Base-by-base conservation (phyloP, 2,113 vertebrate genomes). In the Istiophorus platypterus region DNA sequence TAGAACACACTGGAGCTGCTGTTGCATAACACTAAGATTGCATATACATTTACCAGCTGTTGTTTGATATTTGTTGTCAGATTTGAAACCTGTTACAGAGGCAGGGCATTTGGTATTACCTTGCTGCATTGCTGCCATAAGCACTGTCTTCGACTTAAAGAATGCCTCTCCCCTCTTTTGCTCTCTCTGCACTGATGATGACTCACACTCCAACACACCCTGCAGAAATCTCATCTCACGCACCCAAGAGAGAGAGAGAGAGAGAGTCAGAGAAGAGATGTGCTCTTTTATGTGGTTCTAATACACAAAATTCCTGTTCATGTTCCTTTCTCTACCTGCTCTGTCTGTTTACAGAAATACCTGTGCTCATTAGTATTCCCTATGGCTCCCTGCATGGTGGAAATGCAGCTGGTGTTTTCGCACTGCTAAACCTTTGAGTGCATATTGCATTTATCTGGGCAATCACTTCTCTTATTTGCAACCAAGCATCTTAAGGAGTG, bases 191-290 rank as follows among this genome's bases (percentile, higher is more conserved):
- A 88, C 89, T 84, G 90, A 80, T 87, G 94, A 94, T 95, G 94
- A 95, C 94, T 95, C 94, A 95, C 89, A 91, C 91, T 89, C 85
- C 73, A 93, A 90, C 90, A 93, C 89, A 84, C 91, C 92, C 92
- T 94, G 92, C 91, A 93, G 92, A 94, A 92, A 91, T 87, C 86
- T 87, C 80, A 80, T 89, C 85, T 88, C 81, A 80, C 81, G 90
- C 83, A 82, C 76, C 80, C 80, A 22, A 89, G 86, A 91, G 82
- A 73, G 69, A 62, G 72, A 54, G 72, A 49, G 72, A 57, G 72
- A 59, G 54, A 78, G 54, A 71, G 68, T 51, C 29, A 62, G 52
- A 73, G 74, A 65, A 65, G 73, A 37, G 68, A 73, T 39, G 31
- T 51, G 65, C 74, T 78, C 57, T 75, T 84, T 74, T 67, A 76